Evolutionary conservation across 2,113 vertebrate genomes (phyloP).

Genomic region (Polyodon spathula): DNA sequence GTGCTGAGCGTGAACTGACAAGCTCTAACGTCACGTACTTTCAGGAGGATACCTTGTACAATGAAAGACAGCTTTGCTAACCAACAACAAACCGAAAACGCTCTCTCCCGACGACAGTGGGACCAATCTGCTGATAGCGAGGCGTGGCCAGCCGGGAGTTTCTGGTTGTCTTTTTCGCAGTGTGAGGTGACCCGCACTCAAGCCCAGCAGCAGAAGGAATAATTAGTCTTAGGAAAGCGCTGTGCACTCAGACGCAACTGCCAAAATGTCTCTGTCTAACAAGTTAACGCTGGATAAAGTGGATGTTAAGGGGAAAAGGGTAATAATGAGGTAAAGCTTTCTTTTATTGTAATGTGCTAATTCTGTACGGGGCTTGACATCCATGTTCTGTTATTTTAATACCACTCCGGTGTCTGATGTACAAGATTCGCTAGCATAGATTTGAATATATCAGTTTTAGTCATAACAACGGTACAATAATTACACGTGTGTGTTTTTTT

Average conservation of each 20-base stretch:
- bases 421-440: too few species aligned
- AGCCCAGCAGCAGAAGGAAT: slow-evolving; percentile 22
- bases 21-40: background rate
- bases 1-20: slow-evolving; percentile 50
- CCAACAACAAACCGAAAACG: slow-evolving; percentile 27
- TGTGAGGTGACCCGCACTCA: slow-evolving; percentile 36
- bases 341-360: background rate
- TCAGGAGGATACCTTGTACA: background rate
- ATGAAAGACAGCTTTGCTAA: fast-evolving
- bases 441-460: too few species aligned
- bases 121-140: slow-evolving; percentile 36
- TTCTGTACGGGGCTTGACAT: background rate
- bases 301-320: slow-evolving; percentile 85
- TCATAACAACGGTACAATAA: too few species aligned
- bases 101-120: fast-evolving
- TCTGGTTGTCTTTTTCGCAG: background rate
- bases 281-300: slow-evolving; percentile 94
- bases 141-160: slow-evolving; percentile 2
- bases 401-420: too few species aligned
- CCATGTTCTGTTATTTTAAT: too few species aligned
- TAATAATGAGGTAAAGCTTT: slow-evolving; percentile 80
- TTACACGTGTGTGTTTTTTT: too few species aligned
- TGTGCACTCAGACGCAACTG: background rate
- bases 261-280: slow-evolving; percentile 82
- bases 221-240: too few species aligned